phyloP scores from a whole-genome alignment of 1,140 invertebrate species.

The Danaus plexippus region DNA sequence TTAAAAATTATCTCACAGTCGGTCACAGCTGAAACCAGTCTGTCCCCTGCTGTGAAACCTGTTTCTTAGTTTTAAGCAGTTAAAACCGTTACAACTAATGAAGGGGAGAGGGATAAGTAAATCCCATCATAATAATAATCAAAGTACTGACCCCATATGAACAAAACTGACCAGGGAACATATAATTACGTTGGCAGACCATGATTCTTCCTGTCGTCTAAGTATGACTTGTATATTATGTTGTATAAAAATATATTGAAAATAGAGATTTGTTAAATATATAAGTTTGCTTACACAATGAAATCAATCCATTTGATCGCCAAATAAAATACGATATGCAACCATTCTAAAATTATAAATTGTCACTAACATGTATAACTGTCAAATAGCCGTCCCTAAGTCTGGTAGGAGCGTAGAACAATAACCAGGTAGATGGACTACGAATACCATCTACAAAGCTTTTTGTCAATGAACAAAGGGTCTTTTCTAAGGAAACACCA shows the following conservation, averaged over 20 bases:
- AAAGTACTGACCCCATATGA: slow-evolving; percentile 16
- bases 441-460: slow-evolving; percentile 57
- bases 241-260: no score
- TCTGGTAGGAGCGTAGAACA: slow-evolving; percentile 59
- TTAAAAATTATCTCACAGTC: slow-evolving; percentile 56
- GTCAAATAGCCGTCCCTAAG: slow-evolving; percentile 53
- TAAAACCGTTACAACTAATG: slow-evolving; percentile 71
- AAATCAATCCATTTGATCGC: no score
- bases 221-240: no score
- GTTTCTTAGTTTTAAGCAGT: slow-evolving; percentile 70
- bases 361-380: slow-evolving; percentile 51
- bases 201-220: no score
- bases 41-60: slow-evolving; percentile 54
- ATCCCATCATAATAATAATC: slow-evolving; percentile 59
- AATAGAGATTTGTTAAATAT: no score
- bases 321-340: no score
- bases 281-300: no score
- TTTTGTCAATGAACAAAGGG: slow-evolving; percentile 68
- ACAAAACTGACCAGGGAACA: slow-evolving; percentile 57
- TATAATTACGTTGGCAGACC: slow-evolving; percentile 13
- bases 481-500: slow-evolving; percentile 67
- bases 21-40: slow-evolving; percentile 50
- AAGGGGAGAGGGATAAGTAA: slow-evolving; percentile 64
- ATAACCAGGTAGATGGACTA: slow-evolving; percentile 59
- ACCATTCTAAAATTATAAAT: no score